Percentiles rank a stretch among this genome's conserved stretches.
Evolutionary conservation across 2,888 invertebrate species (phyloP).

Genomic region (Eutolmus rufibarbis): DNA sequence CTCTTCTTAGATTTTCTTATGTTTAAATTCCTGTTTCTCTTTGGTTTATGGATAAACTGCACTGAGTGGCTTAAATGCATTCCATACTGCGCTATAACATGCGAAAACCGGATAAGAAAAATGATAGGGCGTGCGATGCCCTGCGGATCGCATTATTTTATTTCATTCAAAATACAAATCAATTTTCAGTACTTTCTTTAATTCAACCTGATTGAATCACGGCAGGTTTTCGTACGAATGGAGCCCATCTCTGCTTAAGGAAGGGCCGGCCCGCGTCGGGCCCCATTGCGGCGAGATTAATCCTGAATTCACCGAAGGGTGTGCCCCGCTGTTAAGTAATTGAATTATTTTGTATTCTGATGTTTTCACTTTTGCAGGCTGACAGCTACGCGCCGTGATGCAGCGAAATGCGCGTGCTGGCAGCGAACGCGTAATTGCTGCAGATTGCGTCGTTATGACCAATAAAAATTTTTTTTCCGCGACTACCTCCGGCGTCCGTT

Average conservation of each 20-base stretch:
- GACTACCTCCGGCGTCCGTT: neutral
- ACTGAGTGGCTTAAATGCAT: neutral
- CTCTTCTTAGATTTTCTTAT: no score
- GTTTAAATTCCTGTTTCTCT: no score
- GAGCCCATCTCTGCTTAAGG: neutral
- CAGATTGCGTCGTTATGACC: neutral
- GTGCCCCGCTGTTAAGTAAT: constrained; percentile 4
- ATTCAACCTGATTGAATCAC: neutral
- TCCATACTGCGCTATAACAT: neutral
- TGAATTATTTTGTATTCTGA: constrained; percentile 9
- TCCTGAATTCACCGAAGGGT: neutral
- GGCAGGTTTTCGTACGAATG: neutral
- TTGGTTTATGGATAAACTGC: no score
- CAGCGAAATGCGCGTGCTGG: neutral
- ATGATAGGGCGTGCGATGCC: neutral
- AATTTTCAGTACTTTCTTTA: neutral
- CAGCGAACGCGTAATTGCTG: neutral
- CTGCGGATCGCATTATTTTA: neutral
- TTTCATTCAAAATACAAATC: neutral
- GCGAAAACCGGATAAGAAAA: neutral
- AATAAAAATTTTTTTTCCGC: neutral
- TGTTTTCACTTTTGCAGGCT: constrained; percentile 20
- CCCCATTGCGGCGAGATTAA: neutral
- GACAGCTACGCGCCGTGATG: neutral
- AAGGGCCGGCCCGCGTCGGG: neutral